Conservation (phyloP, 2,888 invertebrate genomes). For the Tetrapedia diversipes region DNA sequence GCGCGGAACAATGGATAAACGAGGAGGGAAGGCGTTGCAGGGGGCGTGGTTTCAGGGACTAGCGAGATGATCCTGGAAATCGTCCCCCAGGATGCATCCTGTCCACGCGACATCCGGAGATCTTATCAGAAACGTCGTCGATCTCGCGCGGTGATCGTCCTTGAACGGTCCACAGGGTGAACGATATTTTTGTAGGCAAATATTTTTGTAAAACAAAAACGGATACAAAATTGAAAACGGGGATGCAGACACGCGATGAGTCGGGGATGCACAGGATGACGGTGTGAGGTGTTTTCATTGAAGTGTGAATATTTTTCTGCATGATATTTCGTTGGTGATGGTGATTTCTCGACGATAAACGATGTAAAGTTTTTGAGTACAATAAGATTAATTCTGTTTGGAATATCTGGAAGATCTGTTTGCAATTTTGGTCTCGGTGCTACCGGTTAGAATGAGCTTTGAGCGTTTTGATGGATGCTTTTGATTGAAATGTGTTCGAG, state of each 20-base stretch:
- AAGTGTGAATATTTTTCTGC: not conserved
- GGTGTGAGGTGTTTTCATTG: not conserved
- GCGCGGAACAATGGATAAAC: conserved; percentile 18
- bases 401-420: too few species aligned
- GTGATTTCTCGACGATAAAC: not conserved
- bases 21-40: conserved; percentile 9
- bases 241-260: too few species aligned
- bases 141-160: conserved; percentile 40
- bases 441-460: too few species aligned
- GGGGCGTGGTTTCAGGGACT: conserved; percentile 53
- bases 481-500: too few species aligned
- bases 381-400: too few species aligned
- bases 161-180: not conserved
- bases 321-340: not conserved
- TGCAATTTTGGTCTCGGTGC: too few species aligned
- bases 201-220: not conserved
- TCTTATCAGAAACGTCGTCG: conserved; percentile 57
- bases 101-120: conserved; percentile 36
- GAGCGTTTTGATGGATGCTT: too few species aligned
- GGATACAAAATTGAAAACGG: too few species aligned
- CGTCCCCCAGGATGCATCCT: conserved; percentile 37
- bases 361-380: too few species aligned
- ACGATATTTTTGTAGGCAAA: not conserved
- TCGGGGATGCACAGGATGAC: too few species aligned
- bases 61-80: conserved; percentile 30